Evolutionary conservation across 2,797 vertebrate species (phyloP).

Genomic region (Lutjanus argentimaculatus): DNA sequence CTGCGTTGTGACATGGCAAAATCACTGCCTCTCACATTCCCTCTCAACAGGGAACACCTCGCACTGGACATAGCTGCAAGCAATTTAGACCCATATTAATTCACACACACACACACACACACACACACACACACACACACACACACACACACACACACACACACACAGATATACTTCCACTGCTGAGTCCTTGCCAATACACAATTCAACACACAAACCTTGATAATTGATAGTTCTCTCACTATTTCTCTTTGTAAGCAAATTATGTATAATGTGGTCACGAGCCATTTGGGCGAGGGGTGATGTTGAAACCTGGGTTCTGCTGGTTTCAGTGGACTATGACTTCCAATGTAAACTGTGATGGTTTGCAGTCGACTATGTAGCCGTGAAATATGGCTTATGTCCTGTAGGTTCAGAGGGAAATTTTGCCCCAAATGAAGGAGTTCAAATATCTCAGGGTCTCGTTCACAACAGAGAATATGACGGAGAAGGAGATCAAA

Average conservation of each 20-base stretch:
- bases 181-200: not conserved
- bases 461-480: too few relatives aligned
- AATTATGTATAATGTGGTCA: not conserved
- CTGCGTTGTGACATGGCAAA: slow-evolving; percentile 59
- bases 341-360: not conserved
- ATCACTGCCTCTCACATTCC: slow-evolving; percentile 13
- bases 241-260: not conserved
- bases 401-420: too few relatives aligned
- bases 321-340: not conserved
- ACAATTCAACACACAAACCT: not conserved
- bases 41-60: slow-evolving; percentile 39
- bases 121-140: not conserved
- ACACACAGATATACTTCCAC: not conserved
- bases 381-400: too few relatives aligned
- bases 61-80: slow-evolving; percentile 51
- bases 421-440: not conserved
- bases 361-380: too few relatives aligned
- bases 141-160: not conserved
- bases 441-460: too few relatives aligned
- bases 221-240: not conserved
- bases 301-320: too few relatives aligned
- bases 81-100: slow-evolving; percentile 49
- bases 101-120: slow-evolving; percentile 23
- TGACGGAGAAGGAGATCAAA: too few relatives aligned
- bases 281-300: too few relatives aligned